phyloP scores from a whole-genome alignment of 2,113 vertebrate species.

The Equus przewalskii region DNA sequence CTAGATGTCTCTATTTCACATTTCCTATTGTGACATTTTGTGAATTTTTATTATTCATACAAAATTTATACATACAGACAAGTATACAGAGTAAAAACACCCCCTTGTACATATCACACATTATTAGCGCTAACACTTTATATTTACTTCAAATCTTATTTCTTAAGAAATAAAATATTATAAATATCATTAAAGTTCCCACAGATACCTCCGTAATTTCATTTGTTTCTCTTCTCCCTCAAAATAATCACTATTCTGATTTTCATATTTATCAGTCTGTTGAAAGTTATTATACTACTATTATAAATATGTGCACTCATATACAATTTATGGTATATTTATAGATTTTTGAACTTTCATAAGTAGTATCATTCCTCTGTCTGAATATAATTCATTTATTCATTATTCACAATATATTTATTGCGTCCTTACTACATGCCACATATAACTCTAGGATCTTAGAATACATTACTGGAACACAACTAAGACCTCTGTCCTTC shows the following conservation, averaged over 20 bases:
- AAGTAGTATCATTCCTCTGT: not conserved
- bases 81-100: not conserved
- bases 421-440: not conserved
- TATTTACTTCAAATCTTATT: not conserved
- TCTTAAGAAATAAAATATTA: not conserved
- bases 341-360: not conserved
- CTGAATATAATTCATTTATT: not conserved
- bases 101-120: not conserved
- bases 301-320: not conserved
- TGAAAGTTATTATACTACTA: not conserved
- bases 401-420: not conserved
- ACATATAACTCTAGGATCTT: not conserved
- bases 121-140: not conserved
- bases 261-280: not conserved
- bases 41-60: not conserved
- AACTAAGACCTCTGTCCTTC: not conserved
- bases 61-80: not conserved
- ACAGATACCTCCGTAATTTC: not conserved
- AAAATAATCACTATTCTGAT: not conserved
- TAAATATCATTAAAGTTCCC: not conserved
- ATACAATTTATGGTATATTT: not conserved
- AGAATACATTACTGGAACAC: not conserved
- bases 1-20: not conserved
- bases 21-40: not conserved
- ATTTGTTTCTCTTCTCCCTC: not conserved